Percentiles rank a stretch among this genome's conserved stretches.
phyloP scores from a whole-genome alignment of 2,113 vertebrate genomes.

The Glaucomys volans region DNA sequence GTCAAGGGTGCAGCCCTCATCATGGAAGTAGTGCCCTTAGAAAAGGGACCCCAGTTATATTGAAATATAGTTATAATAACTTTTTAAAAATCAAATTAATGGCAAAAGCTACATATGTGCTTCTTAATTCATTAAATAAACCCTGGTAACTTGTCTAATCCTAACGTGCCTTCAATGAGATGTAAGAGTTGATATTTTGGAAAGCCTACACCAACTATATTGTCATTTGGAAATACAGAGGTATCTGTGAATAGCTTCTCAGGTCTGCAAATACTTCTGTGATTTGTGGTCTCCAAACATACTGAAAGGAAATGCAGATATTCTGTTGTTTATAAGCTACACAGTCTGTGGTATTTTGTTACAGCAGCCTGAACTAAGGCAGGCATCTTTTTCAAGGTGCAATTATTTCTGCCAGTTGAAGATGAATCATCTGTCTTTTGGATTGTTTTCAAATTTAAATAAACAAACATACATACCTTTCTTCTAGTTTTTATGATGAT shows the following conservation, averaged over 20 bases:
- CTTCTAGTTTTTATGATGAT: constrained; percentile 14
- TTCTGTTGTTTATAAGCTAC: background rate
- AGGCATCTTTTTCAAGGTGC: background rate
- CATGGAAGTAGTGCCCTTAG: background rate
- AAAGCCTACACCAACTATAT: background rate
- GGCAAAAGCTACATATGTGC: background rate
- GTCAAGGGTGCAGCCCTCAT: background rate
- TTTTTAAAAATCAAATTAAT: constrained; percentile 44
- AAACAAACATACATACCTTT: background rate
- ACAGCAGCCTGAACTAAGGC: background rate
- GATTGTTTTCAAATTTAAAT: constrained; percentile 25
- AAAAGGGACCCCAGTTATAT: background rate
- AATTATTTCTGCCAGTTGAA: background rate
- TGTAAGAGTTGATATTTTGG: background rate
- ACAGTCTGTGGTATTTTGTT: background rate
- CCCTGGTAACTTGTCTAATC: background rate
- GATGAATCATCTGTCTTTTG: background rate
- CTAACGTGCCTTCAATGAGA: too few relatives aligned
- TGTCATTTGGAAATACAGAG: too few relatives aligned
- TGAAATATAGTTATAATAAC: constrained; percentile 24
- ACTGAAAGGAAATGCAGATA: constrained; percentile 7
- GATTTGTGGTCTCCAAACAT: background rate
- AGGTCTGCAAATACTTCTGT: background rate
- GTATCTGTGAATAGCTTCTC: background rate
- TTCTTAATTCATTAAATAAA: constrained; percentile 22